Base-by-base conservation (phyloP, 2,113 vertebrate genomes). In the Zapornia atra region DNA sequence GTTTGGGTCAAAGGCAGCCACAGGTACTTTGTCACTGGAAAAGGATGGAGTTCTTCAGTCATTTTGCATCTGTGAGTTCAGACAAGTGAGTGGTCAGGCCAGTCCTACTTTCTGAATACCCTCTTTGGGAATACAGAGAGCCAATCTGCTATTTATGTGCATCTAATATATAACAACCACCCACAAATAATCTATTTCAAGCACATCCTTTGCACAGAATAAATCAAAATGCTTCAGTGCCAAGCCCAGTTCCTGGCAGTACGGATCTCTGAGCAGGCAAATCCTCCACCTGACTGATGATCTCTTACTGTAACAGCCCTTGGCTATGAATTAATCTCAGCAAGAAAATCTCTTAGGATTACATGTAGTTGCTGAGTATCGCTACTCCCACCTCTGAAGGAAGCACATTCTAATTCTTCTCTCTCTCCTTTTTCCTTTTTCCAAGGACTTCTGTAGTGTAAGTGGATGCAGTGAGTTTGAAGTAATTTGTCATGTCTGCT, bases 201-300 rank as follows among this genome's bases (percentile, higher is more conserved):
- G 57, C 28, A 84, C 76, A 88, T 91, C 29, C 56, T 86, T 96
- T 76, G 61, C 53, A 61, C 57, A 89, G 80, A 86, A 79, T 84
- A 95, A 86, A 88, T 93, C 60, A 64, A 81, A 86, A 50, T 80
- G 44, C 59, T 95, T 91, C 87, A 88, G 6, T 65, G 40, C n/a
- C 75, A 91, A 60, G 84, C 66, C 60, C 50, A 33, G 53, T 77
- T 91, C 57, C 60, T 75, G 38, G 81, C 5, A 31, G 68, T 79
- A 48, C 34, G 42, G 54, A 34, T 94, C 75, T 96, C 60, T 76
- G 38, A 88, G 75, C 71, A 88, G 79, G 59, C 83, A 80, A 88
- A 69, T 83, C 63, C 88, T 25, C 33, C 42, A 26, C 90, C 56
- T 86, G 79, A 73, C n/a, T 71, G 79, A 90, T 88, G 24, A 34